These are phyloP conservation scores for Poicephalus meyeri DNA, from an alignment of 2,113 vertebrate genomes.

Conservation along the genomic window DNA sequence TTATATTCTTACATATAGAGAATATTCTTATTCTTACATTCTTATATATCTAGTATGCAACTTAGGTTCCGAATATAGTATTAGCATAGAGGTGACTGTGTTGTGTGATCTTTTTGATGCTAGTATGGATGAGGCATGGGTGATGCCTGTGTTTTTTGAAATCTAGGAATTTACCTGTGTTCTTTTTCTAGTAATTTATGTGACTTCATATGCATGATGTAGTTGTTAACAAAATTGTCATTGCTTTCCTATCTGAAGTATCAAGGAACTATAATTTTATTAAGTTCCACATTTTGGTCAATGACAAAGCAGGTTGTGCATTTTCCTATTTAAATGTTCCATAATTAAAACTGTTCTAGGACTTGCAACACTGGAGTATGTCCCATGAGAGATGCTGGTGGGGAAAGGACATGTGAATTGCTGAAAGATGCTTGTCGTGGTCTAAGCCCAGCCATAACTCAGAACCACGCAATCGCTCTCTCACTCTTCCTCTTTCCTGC, in stretches of 20 bases:
- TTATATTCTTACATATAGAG: background rate
- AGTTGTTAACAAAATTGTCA: background rate
- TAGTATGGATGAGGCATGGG: background rate
- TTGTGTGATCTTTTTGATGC: background rate
- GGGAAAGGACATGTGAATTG: background rate
- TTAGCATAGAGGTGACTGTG: background rate
- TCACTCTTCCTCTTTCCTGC: too few relatives aligned
- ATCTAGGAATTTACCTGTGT: background rate
- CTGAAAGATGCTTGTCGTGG: background rate
- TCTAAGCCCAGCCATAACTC: too few relatives aligned
- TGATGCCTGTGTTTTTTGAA: background rate
- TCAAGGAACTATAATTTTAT: background rate
- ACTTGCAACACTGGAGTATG: background rate
- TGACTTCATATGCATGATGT: background rate
- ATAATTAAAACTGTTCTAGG: background rate
- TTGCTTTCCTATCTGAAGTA: background rate
- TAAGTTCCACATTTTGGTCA: background rate
- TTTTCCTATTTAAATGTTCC: background rate
- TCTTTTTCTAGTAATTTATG: background rate
- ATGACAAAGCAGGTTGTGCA: background rate
- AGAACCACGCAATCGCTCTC: too few relatives aligned
- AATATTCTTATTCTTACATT: background rate
- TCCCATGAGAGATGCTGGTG: fast-evolving
- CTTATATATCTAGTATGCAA: background rate
- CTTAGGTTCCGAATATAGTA: background rate